These are phyloP conservation scores for Cotesia glomerata DNA, from an alignment of 1,140 invertebrate species.

Conservation along the genomic window DNA sequence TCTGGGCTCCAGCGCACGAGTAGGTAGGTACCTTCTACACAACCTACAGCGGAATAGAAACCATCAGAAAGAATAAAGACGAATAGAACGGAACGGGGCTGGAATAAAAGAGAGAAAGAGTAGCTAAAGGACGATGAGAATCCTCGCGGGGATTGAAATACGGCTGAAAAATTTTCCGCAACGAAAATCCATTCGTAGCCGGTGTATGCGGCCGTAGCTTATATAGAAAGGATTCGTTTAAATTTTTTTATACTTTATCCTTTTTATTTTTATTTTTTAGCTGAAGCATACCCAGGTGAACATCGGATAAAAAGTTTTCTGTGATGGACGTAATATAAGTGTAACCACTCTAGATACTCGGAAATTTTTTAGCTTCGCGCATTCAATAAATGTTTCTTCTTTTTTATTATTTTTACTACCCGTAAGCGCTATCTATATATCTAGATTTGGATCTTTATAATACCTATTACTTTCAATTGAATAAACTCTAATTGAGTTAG, in stretches of 20 bases:
- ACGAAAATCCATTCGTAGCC: constrained; percentile 17
- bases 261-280: background rate
- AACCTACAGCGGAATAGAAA: background rate
- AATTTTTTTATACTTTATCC: background rate
- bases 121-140: background rate
- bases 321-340: background rate
- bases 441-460: too few species aligned
- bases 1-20: background rate
- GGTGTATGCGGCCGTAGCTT: background rate
- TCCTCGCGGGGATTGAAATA: constrained; percentile 20
- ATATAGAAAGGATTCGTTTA: constrained; percentile 18
- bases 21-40: background rate
- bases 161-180: constrained; percentile 17
- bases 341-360: background rate
- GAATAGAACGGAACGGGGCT: too few species aligned
- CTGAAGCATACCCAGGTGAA: constrained; percentile 8
- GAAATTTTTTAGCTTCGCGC: background rate
- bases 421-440: too few species aligned
- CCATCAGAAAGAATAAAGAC: background rate
- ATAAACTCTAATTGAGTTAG: too few species aligned
- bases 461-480: too few species aligned
- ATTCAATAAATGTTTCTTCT: background rate
- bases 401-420: too few species aligned
- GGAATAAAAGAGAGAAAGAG: background rate
- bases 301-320: constrained; percentile 4